These are phyloP conservation scores for Meandrusa payeni DNA, from an alignment of 2,888 invertebrate species.

Conservation along the genomic window DNA sequence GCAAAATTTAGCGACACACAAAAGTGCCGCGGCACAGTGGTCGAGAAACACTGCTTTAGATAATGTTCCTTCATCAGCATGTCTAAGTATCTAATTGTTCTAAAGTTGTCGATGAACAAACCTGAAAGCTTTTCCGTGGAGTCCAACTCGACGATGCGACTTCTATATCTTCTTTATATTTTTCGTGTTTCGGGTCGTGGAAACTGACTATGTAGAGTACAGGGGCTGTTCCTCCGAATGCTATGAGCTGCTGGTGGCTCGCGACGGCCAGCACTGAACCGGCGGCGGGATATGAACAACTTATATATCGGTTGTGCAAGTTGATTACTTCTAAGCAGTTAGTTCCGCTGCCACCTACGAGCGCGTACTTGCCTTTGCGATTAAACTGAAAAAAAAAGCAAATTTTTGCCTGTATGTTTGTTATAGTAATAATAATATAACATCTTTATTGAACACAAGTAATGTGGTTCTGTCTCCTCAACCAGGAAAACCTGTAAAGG, in stretches of 20 bases:
- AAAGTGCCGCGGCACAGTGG: no score
- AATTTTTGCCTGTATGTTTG: no score
- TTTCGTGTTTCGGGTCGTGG: conserved; percentile 67
- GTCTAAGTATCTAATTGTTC: conserved; percentile 5
- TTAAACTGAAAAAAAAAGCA: conserved; percentile 66
- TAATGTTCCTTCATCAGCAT: no score
- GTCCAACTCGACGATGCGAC: conserved; percentile 22
- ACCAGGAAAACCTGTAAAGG: no score
- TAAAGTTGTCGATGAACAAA: conserved; percentile 2
- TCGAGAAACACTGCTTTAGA: no score
- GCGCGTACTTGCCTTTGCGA: conserved; percentile 70
- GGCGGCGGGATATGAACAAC: conserved; percentile 61
- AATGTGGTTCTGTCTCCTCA: no score
- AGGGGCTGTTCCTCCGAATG: conserved; percentile 64
- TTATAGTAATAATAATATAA: no score
- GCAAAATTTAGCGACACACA: no score
- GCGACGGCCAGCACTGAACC: conserved; percentile 58
- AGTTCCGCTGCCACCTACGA: conserved; percentile 72
- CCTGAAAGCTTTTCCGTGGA: conserved; percentile 4
- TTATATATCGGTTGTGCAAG: conserved; percentile 67
- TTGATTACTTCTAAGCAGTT: conserved; percentile 69
- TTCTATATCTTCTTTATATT: conserved; percentile 37
- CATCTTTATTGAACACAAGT: no score
- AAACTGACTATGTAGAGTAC: conserved; percentile 63
- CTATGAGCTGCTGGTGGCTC: conserved; percentile 61